Evolutionary conservation across 2,888 invertebrate genomes (phyloP).

Genomic region (Harpalus rubripes): DNA sequence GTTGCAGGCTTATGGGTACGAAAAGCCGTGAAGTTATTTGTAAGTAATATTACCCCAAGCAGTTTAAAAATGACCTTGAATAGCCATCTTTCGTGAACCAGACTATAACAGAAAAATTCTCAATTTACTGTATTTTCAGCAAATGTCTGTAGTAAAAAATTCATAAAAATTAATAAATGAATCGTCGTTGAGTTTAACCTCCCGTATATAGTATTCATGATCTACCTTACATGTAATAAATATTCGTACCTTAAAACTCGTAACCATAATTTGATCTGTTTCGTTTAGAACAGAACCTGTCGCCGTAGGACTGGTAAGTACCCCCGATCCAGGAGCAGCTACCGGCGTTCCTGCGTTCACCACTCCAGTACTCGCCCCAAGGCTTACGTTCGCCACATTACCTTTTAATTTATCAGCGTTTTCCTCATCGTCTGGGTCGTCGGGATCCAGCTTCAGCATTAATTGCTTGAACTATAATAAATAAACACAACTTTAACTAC

Average conservation of each 20-base stretch:
- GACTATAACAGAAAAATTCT: no score
- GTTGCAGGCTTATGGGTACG: no score
- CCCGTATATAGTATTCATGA: neutral
- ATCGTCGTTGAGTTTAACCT: no score
- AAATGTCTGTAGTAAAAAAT: no score
- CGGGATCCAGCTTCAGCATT: conserved; percentile 90
- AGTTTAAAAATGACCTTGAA: no score
- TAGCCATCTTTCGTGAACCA: no score
- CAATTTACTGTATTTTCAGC: no score
- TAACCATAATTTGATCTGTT: conserved; percentile 75
- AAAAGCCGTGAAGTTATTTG: no score
- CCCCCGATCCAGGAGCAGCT: conserved; percentile 59
- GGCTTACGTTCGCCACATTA: conserved; percentile 70
- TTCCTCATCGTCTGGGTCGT: conserved; percentile 88
- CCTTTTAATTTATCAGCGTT: conserved; percentile 74
- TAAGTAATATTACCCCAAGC: no score
- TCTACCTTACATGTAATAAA: conserved; percentile 22
- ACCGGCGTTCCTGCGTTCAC: conserved; percentile 44
- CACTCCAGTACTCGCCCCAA: conserved; percentile 66
- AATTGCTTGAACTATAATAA: conserved; percentile 87
- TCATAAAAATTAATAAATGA: no score
- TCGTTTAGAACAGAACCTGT: conserved; percentile 73
- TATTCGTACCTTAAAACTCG: conserved; percentile 75
- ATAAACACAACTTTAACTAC: conserved; percentile 67
- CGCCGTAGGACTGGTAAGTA: conserved; percentile 58